Evolutionary conservation across 2,888 invertebrate species (phyloP).

Genomic region (Lordiphosa fenestrarum): DNA sequence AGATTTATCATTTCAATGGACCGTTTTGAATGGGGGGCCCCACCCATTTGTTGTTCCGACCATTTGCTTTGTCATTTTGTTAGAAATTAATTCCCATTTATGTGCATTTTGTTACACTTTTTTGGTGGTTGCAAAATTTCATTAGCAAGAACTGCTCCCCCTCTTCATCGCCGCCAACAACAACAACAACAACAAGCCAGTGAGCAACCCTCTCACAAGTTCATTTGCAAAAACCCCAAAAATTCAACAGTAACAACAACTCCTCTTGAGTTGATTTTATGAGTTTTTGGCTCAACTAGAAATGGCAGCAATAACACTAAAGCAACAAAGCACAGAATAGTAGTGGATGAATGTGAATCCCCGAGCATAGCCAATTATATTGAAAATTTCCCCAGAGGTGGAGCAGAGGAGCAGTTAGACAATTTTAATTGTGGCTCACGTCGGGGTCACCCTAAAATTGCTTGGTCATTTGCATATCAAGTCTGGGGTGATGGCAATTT

Average conservation of each 20-base stretch:
- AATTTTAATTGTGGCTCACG: conserved; percentile 34
- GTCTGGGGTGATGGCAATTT: conserved; percentile 35
- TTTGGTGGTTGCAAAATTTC: conserved; percentile 65
- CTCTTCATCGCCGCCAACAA: neutral
- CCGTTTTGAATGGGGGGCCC: conserved; percentile 15
- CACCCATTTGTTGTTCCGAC: conserved; percentile 46
- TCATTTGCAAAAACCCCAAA: conserved; percentile 36
- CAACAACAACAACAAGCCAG: neutral
- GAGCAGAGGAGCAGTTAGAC: conserved; percentile 16
- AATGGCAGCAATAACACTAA: conserved; percentile 70
- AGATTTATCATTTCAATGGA: conserved; percentile 7
- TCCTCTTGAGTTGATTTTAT: conserved; percentile 69
- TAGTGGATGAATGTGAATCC: conserved; percentile 20
- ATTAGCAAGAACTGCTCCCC: conserved; percentile 33
- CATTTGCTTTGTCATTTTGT: conserved; percentile 45
- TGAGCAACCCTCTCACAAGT: conserved; percentile 12
- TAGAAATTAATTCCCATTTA: conserved; percentile 60
- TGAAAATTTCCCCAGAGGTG: conserved; percentile 66
- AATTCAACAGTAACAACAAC: conserved; percentile 39
- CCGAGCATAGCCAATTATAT: conserved; percentile 67
- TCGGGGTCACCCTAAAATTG: conserved; percentile 57
- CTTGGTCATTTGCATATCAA: conserved; percentile 63
- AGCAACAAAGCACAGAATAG: conserved; percentile 36
- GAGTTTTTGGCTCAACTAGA: conserved; percentile 64
- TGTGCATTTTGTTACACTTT: conserved; percentile 39